Evolutionary conservation across 1,140 invertebrate genomes (phyloP).

Genomic region (Drosophila ananassae): DNA sequence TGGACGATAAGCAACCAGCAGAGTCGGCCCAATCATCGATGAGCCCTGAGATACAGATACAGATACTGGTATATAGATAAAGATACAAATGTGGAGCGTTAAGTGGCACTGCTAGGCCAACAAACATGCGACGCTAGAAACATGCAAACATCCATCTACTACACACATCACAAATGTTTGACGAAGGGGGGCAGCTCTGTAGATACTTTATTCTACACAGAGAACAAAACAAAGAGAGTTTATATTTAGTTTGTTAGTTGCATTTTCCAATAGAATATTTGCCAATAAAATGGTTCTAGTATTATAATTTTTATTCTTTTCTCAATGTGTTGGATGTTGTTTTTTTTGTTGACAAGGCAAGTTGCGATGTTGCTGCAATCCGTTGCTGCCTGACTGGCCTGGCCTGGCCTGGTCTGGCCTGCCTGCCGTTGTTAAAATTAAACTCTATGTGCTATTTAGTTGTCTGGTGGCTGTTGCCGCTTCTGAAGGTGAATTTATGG

Average conservation of each 20-base stretch:
- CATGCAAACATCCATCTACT: slow-evolving; percentile 44
- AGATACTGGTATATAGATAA: slow-evolving; percentile 15
- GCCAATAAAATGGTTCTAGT: too few relatives aligned
- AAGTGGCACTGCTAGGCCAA: slow-evolving; percentile 22
- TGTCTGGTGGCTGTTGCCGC: slow-evolving; percentile 50
- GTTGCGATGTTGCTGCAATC: slow-evolving; percentile 44
- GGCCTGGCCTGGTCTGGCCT: slow-evolving; percentile 2
- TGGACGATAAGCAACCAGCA: slow-evolving; percentile 5
- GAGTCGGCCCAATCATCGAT: slow-evolving; percentile 31
- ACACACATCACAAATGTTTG: slow-evolving; percentile 43
- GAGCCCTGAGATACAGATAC: slow-evolving; percentile 14
- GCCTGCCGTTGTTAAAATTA: slow-evolving; percentile 66
- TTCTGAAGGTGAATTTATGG: slow-evolving; percentile 81
- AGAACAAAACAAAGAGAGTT: neutral
- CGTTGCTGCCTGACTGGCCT: neutral
- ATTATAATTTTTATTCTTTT: slow-evolving; percentile 18
- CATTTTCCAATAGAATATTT: neutral
- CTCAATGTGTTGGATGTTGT: slow-evolving; percentile 10
- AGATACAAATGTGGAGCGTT: slow-evolving; percentile 38
- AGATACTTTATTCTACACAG: slow-evolving; percentile 9
- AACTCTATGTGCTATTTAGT: slow-evolving; percentile 74
- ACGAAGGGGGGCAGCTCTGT: slow-evolving; percentile 28
- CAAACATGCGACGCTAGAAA: slow-evolving; percentile 55
- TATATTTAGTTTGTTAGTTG: too few relatives aligned
- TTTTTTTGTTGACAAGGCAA: slow-evolving; percentile 53